phyloP scores from a whole-genome alignment of 2,797 vertebrate genomes.

The Chiroxiphia lanceolata region DNA sequence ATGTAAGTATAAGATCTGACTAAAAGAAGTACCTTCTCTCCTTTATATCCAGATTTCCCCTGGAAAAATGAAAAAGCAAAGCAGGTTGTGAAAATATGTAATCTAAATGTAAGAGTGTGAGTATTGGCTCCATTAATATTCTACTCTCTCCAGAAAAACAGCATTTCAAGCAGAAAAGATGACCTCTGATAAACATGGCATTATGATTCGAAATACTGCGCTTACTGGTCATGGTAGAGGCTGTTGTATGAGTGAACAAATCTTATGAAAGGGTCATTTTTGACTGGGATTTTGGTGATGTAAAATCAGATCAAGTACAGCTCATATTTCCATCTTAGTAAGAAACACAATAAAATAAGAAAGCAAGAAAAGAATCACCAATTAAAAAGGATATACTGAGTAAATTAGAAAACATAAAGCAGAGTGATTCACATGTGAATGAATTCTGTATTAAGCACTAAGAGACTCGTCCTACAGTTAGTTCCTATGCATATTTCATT shows the following conservation, averaged over 20 bases:
- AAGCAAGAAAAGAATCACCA: neutral
- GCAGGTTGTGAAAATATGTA: neutral
- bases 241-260: neutral
- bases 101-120: neutral
- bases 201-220: neutral
- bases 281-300: neutral
- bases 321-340: neutral
- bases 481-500: neutral
- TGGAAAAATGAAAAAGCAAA: constrained; percentile 66
- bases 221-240: neutral
- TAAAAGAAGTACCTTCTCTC: constrained; percentile 82
- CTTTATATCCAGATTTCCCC: constrained; percentile 91
- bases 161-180: neutral
- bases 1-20: neutral
- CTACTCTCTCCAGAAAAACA: neutral
- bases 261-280: neutral
- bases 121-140: neutral
- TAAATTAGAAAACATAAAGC: neutral
- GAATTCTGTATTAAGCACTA: neutral
- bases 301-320: neutral
- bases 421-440: neutral
- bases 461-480: neutral
- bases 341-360: neutral
- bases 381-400: neutral
- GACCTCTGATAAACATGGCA: neutral